Conservation (phyloP, 2,113 vertebrate genomes). For the Phasianus colchicus region DNA sequence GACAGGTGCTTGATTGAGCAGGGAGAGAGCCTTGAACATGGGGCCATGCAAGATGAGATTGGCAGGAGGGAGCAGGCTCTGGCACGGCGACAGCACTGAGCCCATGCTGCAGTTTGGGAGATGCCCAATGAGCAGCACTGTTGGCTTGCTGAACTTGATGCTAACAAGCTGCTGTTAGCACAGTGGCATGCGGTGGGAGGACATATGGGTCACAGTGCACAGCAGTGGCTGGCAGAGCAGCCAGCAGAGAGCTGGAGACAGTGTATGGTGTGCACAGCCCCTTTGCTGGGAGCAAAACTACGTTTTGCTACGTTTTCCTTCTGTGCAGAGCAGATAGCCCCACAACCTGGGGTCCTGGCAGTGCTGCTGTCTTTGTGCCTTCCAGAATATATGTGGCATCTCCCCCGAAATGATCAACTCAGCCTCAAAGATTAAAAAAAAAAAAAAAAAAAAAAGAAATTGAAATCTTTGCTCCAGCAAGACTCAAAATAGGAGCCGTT, state of each 20-base stretch:
- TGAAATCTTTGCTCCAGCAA: background rate
- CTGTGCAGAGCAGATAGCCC: background rate
- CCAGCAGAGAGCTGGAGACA: background rate
- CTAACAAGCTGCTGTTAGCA: background rate
- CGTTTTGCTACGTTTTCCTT: background rate
- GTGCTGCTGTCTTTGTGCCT: background rate
- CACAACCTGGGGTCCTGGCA: background rate
- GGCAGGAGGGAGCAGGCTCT: background rate
- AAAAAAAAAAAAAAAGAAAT: background rate
- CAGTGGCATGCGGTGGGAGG: accelerated
- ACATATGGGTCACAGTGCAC: background rate
- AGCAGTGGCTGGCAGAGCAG: background rate
- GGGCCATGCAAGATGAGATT: background rate
- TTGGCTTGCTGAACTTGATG: background rate
- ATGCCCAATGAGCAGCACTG: background rate
- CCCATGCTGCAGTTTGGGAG: background rate
- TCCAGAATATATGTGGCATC: background rate
- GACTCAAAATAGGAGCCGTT: conserved; percentile 31
- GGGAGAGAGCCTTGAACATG: background rate
- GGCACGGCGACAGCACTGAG: background rate
- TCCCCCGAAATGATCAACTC: background rate
- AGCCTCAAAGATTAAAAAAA: background rate
- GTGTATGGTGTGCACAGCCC: background rate
- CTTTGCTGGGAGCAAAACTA: background rate
- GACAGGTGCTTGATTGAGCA: background rate